Conservation (phyloP, 2,113 vertebrate species). For the Myrmecobius fasciatus region DNA sequence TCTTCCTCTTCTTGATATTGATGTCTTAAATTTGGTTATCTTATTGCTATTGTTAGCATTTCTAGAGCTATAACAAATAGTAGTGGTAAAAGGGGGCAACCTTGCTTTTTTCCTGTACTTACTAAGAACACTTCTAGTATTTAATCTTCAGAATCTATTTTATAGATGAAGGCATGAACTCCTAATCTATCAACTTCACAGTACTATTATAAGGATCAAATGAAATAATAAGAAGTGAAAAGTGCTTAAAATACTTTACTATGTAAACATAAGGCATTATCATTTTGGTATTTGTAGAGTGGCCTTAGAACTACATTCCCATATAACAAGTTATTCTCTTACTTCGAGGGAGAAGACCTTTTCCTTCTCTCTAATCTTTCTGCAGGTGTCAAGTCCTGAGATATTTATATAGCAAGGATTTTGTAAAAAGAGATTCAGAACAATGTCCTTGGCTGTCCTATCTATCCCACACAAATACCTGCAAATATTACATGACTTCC, state of each 20-base stretch:
- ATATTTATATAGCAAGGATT: conserved; percentile 20
- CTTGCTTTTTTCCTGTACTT: neutral
- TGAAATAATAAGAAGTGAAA: conserved; percentile 20
- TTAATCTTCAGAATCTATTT: neutral
- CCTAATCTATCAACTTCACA: neutral
- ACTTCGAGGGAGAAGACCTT: neutral
- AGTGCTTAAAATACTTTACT: neutral
- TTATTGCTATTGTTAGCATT: neutral
- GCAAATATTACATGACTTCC: neutral
- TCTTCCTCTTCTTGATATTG: neutral
- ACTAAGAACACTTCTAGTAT: neutral
- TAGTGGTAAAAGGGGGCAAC: neutral
- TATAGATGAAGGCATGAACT: neutral
- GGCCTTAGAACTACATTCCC: neutral
- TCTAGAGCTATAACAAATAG: neutral
- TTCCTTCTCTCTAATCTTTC: conserved; percentile 1
- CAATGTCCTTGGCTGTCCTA: neutral
- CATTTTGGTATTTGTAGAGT: neutral
- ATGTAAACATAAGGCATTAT: neutral
- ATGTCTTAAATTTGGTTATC: neutral
- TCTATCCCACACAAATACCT: neutral
- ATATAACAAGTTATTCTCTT: neutral
- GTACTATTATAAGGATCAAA: neutral
- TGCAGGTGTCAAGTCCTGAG: neutral
- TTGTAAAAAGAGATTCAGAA: neutral